A percentile compares a stretch with the other conserved stretches of the same genome.
phyloP scores from a whole-genome alignment of 2,888 invertebrate species.

The Dilophus febrilis region DNA sequence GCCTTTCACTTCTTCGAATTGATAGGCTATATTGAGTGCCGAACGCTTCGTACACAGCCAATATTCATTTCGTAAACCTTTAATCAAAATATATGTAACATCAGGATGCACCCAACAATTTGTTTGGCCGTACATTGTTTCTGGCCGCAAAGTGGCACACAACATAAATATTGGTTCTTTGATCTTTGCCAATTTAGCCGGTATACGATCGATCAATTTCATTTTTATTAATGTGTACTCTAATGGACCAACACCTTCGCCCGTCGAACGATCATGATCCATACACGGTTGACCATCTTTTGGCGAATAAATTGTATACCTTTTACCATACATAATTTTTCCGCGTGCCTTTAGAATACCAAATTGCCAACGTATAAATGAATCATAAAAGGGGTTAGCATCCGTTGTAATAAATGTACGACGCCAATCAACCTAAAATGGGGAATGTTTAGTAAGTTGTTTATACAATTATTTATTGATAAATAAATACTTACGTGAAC shows the following conservation, averaged over 20 bases:
- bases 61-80: slow-evolving; percentile 52
- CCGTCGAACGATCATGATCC: slow-evolving; percentile 94
- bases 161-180: slow-evolving; percentile 41
- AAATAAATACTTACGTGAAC: slow-evolving; percentile 67
- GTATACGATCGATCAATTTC: slow-evolving; percentile 42
- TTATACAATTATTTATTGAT: neutral
- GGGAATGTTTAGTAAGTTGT: slow-evolving; percentile 6
- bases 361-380: slow-evolving; percentile 96
- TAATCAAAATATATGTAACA: slow-evolving; percentile 79
- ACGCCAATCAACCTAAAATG: slow-evolving; percentile 81
- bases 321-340: slow-evolving; percentile 91
- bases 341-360: slow-evolving; percentile 64
- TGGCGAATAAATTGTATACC: slow-evolving; percentile 91
- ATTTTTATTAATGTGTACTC: slow-evolving; percentile 96
- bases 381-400: slow-evolving; percentile 92
- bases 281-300: slow-evolving; percentile 97
- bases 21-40: slow-evolving; percentile 90
- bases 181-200: slow-evolving; percentile 34
- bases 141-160: slow-evolving; percentile 94
- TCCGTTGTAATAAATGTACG: slow-evolving; percentile 97
- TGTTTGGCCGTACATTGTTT: slow-evolving; percentile 99
- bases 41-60: slow-evolving; percentile 78
- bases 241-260: slow-evolving; percentile 96
- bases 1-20: slow-evolving; percentile 62
- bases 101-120: slow-evolving; percentile 98